A percentile compares a stretch with the other conserved stretches of the same genome.
Conservation (phyloP, 2,888 invertebrate genomes). For the Fragum fragum region DNA sequence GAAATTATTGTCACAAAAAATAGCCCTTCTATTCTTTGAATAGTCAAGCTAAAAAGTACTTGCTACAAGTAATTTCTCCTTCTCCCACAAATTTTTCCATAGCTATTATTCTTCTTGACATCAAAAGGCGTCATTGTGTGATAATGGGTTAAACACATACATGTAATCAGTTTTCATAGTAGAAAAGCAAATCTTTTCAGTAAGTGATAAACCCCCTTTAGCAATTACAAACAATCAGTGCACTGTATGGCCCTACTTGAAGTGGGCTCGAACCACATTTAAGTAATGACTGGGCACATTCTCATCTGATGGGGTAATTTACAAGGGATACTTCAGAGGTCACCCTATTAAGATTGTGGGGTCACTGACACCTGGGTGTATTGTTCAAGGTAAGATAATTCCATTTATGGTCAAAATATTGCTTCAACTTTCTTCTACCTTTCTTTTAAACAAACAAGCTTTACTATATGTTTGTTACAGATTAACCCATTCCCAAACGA, state of each 20-base stretch:
- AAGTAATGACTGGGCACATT: constrained; percentile 9
- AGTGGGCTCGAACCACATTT: constrained; percentile 10
- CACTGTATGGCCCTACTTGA: constrained; percentile 17
- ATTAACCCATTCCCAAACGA: too few relatives aligned
- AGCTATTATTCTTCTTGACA: too few relatives aligned
- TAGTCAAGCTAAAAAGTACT: too few relatives aligned
- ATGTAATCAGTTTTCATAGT: background rate
- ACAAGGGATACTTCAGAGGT: constrained; percentile 16
- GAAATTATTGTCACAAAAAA: too few relatives aligned
- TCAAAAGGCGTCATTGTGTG: too few relatives aligned
- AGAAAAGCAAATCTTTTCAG: too few relatives aligned
- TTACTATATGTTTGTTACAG: too few relatives aligned
- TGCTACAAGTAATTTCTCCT: too few relatives aligned
- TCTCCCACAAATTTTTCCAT: too few relatives aligned
- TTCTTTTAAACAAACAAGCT: too few relatives aligned
- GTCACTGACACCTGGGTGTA: constrained; percentile 23
- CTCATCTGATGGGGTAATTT: background rate
- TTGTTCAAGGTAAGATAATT: constrained; percentile 17
- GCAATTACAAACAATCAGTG: constrained; percentile 2
- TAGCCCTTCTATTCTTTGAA: too few relatives aligned
- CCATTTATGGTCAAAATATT: constrained; percentile 32
- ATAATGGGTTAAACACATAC: too few relatives aligned
- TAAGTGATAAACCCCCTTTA: background rate
- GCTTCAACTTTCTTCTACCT: background rate
- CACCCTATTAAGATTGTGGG: constrained; percentile 10